A percentile compares a stretch with the other conserved stretches of the same genome.
Conservation (phyloP, 1,140 invertebrate genomes). For the Meloidogyne chitwoodi region DNA sequence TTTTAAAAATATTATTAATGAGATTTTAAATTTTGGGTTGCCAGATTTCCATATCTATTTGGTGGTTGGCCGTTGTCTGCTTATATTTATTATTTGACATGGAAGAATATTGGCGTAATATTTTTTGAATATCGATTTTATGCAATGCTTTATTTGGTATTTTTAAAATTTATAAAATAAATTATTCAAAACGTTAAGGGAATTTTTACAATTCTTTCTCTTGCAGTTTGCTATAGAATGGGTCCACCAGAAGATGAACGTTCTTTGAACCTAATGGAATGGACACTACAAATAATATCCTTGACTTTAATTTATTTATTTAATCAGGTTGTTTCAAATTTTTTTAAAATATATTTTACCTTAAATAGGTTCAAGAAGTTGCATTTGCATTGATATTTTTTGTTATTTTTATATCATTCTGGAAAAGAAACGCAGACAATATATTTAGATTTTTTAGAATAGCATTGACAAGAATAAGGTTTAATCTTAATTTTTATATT, state of each 20-base stretch:
- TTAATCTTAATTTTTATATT: slow-evolving; percentile 5
- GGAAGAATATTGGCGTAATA: slow-evolving; percentile 17
- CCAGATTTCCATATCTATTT: slow-evolving; percentile 11
- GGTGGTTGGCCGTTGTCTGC: slow-evolving; percentile 20
- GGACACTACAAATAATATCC: slow-evolving; percentile 26
- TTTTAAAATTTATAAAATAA: slow-evolving; percentile 10
- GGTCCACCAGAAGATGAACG: slow-evolving; percentile 26
- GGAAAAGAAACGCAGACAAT: not conserved
- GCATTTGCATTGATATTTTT: not conserved
- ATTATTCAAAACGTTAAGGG: not conserved
- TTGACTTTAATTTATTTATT: slow-evolving; percentile 25
- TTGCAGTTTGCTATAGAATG: slow-evolving; percentile 28
- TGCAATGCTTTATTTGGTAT: slow-evolving; percentile 18
- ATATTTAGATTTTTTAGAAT: not conserved
- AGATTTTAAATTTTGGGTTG: not conserved
- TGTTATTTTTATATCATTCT: slow-evolving; percentile 2
- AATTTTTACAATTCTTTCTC: slow-evolving; percentile 14
- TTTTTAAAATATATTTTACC: not conserved
- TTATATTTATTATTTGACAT: slow-evolving; percentile 15
- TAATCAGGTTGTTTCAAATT: not conserved
- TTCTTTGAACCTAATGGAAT: slow-evolving; percentile 25
- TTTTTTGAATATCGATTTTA: slow-evolving; percentile 7
- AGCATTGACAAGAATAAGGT: not conserved
- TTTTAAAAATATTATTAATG: not conserved
- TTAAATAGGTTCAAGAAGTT: not conserved